Evolutionary conservation across 2,797 vertebrate species (phyloP).

Genomic region (Acomys russatus): DNA sequence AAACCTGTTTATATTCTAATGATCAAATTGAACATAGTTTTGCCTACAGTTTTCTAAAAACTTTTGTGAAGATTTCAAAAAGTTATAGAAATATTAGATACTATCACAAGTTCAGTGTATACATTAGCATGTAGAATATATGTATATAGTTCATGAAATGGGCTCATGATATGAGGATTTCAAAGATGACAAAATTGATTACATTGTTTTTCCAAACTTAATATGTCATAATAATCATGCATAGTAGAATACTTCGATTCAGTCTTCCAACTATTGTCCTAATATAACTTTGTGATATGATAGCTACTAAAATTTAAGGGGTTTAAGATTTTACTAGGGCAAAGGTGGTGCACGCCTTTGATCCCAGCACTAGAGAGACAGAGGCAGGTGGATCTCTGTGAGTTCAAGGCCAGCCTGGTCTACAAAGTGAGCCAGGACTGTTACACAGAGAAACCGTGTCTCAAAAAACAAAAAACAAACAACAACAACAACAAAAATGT

Average conservation of each 20-base stretch:
- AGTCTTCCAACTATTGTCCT: background rate
- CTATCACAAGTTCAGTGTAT: background rate
- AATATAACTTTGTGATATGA: background rate
- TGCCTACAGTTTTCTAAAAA: background rate
- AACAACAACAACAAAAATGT: too few relatives aligned
- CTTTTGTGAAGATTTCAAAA: background rate
- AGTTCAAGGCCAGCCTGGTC: too few relatives aligned
- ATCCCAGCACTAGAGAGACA: too few relatives aligned
- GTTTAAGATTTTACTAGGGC: background rate
- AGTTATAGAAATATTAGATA: conserved; percentile 21
- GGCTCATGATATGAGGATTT: background rate
- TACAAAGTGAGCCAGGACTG: too few relatives aligned
- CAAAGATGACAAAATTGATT: background rate
- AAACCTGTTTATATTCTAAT: conserved; percentile 28
- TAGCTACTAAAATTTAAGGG: background rate
- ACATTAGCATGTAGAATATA: background rate
- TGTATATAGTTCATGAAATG: background rate
- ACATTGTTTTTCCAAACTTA: background rate
- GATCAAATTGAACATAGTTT: conserved; percentile 24
- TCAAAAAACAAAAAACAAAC: too few relatives aligned
- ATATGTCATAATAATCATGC: background rate
- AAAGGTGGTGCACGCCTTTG: too few relatives aligned
- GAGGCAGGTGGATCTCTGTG: too few relatives aligned
- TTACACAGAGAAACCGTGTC: too few relatives aligned
- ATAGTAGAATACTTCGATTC: background rate